Conservation (phyloP, 2,797 vertebrate species). For the Neolamprologus multifasciatus region DNA sequence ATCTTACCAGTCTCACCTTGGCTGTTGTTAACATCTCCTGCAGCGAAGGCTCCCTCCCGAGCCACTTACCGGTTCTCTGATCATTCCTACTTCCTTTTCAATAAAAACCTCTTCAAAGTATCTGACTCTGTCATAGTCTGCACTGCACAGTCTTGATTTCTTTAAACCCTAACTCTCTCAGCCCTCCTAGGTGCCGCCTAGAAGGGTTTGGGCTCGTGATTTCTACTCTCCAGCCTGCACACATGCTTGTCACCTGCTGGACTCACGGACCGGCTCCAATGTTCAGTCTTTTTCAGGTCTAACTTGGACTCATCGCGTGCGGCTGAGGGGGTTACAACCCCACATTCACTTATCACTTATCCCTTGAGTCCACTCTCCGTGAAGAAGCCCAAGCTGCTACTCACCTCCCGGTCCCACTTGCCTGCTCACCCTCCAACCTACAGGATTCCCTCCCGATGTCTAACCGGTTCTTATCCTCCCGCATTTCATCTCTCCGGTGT, state of each 20-base stretch:
- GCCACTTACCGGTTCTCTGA: background rate
- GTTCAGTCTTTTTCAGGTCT: background rate
- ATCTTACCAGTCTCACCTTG: background rate
- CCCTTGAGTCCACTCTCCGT: background rate
- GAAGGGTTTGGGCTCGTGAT: background rate
- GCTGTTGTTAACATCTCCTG: background rate
- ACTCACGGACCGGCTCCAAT: rapidly evolving
- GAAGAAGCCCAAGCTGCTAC: background rate
- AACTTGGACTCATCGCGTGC: background rate
- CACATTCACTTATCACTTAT: background rate
- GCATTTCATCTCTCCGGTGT: background rate
- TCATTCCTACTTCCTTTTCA: background rate
- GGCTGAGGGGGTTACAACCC: background rate
- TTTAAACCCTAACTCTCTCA: background rate
- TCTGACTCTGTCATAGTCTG: background rate
- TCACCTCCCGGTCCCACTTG: rapidly evolving
- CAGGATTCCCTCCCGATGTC: background rate
- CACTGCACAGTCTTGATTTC: background rate
- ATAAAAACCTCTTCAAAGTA: background rate
- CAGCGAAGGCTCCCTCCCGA: background rate
- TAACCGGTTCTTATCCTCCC: background rate
- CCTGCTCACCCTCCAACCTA: background rate
- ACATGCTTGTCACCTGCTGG: background rate
- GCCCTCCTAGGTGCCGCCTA: background rate
- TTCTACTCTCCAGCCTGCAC: background rate